These are phyloP conservation scores for Craseonycteris thonglongyai DNA, from an alignment of 2,113 vertebrate species.

Conservation along the genomic window DNA sequence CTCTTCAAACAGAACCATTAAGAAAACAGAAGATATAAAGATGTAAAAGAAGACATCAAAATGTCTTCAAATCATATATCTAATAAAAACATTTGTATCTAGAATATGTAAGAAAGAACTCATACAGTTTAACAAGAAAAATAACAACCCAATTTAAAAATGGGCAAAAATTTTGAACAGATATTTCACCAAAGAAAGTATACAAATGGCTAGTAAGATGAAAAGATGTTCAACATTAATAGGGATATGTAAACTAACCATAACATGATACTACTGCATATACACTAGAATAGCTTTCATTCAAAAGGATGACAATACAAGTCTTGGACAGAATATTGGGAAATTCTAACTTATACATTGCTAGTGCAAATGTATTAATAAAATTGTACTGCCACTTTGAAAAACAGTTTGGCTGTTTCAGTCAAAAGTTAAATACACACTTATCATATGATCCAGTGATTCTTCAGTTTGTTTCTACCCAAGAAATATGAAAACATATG, in stretches of 20 bases:
- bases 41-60: neutral
- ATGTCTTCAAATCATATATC: neutral
- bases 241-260: neutral
- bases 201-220: neutral
- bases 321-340: neutral
- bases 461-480: neutral
- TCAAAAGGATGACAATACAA: neutral
- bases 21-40: neutral
- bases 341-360: neutral
- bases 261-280: neutral
- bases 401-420: neutral
- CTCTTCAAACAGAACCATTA: neutral
- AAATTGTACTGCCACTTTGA: neutral
- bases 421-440: neutral
- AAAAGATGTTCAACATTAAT: neutral
- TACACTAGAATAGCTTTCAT: neutral
- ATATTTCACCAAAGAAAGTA: neutral
- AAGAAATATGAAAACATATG: neutral
- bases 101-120: neutral
- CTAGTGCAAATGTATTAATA: neutral
- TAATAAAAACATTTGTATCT: neutral
- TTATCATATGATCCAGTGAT: neutral
- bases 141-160: neutral
- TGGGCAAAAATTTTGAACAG: neutral
- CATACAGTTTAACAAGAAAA: neutral